Base-by-base conservation (phyloP, 2,113 vertebrate genomes). In the Melanotaenia duboulayi region DNA sequence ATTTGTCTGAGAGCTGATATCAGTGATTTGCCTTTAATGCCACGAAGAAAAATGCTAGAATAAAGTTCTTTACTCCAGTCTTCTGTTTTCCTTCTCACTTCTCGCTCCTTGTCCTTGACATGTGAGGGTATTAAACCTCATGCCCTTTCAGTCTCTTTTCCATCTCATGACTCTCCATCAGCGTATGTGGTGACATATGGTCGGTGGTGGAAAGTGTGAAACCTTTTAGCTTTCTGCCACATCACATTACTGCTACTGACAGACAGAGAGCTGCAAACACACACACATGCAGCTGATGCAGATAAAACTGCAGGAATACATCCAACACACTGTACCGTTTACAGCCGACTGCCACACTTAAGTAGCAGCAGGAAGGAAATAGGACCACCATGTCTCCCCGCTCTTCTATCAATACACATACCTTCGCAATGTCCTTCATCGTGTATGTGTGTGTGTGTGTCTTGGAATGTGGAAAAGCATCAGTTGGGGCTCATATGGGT, bases 201-300 rank as follows among this genome's bases (percentile, higher is more conserved):
- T 73, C 66, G 57, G 58, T 23, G 32, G 37, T 25, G n/a, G 62
- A 58, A 25, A 52, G 71, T 23, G 56, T 37, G 42, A 78, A 81
- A 82, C 65, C 81, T 78, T 68, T 83, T 59, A 68, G 56, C 79
- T 68, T 80, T 54, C 78, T 76, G 84, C 58, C 84, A 78, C 76
- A 73, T 80, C 52, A 54, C 42, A 65, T 82, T 84, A 82, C 32
- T n/a, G 50, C 52, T 32, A 23, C 35, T 82, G 78, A 74, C 60
- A 40, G 54, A 75, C 7, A 56, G n/a, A 23, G 10, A 56, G 44
- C 10, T 6, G 14, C 46, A 51, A 20, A 42, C 61, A 49, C 39
- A 46, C 20, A 62, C 55, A 52, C 12, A 42, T 4, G 14, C 8
- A 44, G 22, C 20, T 12, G 20, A 8, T 22, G 10, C 50, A 46